Evolutionary conservation across 2,888 invertebrate genomes (phyloP).

Genomic region (Toxonevra muliebris): DNA sequence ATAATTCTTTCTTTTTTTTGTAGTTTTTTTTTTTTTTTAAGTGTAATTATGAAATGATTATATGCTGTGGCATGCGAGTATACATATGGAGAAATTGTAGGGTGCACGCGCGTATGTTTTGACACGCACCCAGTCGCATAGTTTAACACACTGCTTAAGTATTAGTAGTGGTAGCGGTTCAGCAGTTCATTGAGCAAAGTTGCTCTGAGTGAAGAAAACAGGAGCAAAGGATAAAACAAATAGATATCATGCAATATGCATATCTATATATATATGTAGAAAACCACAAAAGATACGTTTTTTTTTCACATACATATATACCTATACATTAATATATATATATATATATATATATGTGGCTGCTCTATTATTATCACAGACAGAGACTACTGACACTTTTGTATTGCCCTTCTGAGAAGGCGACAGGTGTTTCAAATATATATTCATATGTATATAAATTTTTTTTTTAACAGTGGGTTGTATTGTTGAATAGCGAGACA

Average conservation of each 20-base stretch:
- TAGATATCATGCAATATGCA: no score
- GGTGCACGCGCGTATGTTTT: slow-evolving; percentile 49
- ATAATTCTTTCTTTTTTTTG: neutral
- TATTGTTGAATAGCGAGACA: no score
- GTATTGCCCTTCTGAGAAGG: slow-evolving; percentile 34
- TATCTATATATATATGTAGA: no score
- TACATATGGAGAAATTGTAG: slow-evolving; percentile 38
- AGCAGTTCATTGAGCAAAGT: slow-evolving; percentile 41
- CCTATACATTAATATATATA: no score
- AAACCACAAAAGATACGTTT: no score
- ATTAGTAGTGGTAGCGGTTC: slow-evolving; percentile 33
- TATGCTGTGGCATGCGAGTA: neutral
- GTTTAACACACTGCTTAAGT: slow-evolving; percentile 12
- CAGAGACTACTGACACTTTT: slow-evolving; percentile 39
- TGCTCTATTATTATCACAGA: no score
- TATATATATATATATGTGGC: no score
- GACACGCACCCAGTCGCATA: slow-evolving; percentile 57
- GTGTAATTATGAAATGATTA: slow-evolving; percentile 45
- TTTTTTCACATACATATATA: no score
- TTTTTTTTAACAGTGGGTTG: no score
- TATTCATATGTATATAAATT: no score
- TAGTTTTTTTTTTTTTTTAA: slow-evolving; percentile 29
- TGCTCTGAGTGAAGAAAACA: no score
- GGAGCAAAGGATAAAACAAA: no score
- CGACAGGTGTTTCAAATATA: slow-evolving; percentile 39